Base-by-base conservation (phyloP, 2,888 invertebrate species). In the Pollenia angustigena region DNA sequence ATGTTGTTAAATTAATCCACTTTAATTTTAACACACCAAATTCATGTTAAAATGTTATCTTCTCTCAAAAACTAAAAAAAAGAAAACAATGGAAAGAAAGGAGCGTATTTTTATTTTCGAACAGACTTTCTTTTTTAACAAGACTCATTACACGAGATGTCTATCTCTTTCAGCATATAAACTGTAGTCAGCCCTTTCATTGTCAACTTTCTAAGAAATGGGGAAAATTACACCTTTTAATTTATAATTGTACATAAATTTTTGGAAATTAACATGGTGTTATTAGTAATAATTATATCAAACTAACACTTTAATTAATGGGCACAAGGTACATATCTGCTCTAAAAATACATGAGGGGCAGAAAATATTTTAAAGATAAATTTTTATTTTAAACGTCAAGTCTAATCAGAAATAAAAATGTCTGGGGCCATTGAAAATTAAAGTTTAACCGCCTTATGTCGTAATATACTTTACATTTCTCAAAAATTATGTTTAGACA, bases 111-210 rank as follows among this genome's bases (percentile, higher is more conserved):
- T 23, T 23, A 23, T 23, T 23, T 23, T 23, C 23, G 46, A 10
- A 12, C 48, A 52, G 14, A 8, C 2, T 64, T 66, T 76, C 74
- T 60, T 2, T 54, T 12, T n/a, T 56, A 54, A 44, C 48, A 64
- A 4, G 32, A 32, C 32, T 32, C 32, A 32, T 32, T 32, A 12
- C 48, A 52, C 1, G 44, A 76, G 54, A 76, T 76, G 14, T 7
- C 2, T 64, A 76, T 76, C 74, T 60, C 1, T 54, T 9, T 11
- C 64, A 62, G 52, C 48, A 64, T 64, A 64, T 42, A 71, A 56
- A 62, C 56, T 54, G 69, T 64, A 69, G 54, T 40, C 64, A 83
- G n/a, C 69, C 64, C 46, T 46, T 72, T 46, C 32, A 46, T 54
- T 72, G 60, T 48, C 56, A 64, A 71, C 23, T 69, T 68, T 40